Evolutionary conservation across 2,797 vertebrate species (phyloP), one percentile per base, ranked within the genome.

Genomic region (Manis javanica): DNA sequence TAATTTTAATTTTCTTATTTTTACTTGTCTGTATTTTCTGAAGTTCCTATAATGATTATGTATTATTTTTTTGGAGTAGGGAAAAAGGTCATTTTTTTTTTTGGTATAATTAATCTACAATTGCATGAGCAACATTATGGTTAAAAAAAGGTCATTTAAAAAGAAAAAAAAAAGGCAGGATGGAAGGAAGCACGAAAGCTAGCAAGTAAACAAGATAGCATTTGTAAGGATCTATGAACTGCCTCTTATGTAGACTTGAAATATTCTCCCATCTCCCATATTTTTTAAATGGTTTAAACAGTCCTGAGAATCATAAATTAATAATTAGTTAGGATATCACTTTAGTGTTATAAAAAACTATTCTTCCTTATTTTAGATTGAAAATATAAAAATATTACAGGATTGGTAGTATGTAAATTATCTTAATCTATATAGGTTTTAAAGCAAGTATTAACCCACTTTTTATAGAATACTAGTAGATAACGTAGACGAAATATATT

Each of bases 371-470:
- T 84, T 96, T 95, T 90, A 72, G 90, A 95, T 18, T 42, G 77
- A 71, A 93, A 92, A 79, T 74, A 81, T 57, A 83, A n/a, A 78
- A 72, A 46, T 61, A 83, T 69, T 75, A 63, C 4, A 61, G 34
- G 18, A 63, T 55, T 93, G 23, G 31, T 96, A 82, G 10, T 75
- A 34, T 90, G 87, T 84, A 96, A 94, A 53, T 93, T 97, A 46
- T 69, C 81, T 95, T 91, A 96, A 90, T 88, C 74, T 96, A 46
- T 93, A 24, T 86, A 89, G 51, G 23, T 90, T 97, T 95, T 90
- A 97, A 91, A 94, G 84, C n/a, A 97, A 96, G 90, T 84, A 91
- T 94, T 90, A 90, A 96, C n/a, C 31, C n/a, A 95, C 46, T 79
- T 97, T 95, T 90, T 66, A 91, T 90, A 90, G 72, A 96, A 81